Base-by-base conservation (phyloP, 1,140 invertebrate species). In the Pachypeltis micranthus region DNA sequence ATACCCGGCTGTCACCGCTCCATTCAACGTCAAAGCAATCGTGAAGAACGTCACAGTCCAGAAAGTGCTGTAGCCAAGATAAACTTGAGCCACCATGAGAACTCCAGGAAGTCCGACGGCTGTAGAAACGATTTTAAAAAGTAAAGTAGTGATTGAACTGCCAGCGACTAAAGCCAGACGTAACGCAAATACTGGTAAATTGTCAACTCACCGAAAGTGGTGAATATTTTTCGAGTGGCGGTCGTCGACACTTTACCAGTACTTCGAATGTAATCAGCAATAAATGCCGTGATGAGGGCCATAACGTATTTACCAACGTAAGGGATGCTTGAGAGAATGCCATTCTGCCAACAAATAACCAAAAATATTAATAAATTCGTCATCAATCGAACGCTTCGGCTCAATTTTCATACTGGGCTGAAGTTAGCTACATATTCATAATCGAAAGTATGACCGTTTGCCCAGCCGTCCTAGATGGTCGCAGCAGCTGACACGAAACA, bases 61-160 rank as follows among this genome's bases (percentile, higher is more conserved):
- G n/a, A 75, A 68, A 39, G 84, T 75, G 63, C 79, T 74, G 70
- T 82, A 83, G 64, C 83, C 82, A 28, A 85, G 74, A 66, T 85
- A 85, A n/a, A 82, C 81, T 66, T 86, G 83, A 16, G 80, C 68
- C 16, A 84, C 65, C 47, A 85, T 76, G 55, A 87, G 73, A 51
- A 85, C 66, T n/a, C 84, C 85, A 28, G 85, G 85, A 70, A 85
- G 72, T 61, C 86, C 80, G 79, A 86, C 84, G 64, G 84, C 84
- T 73, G 62, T 12, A 68, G 70, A 66, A 62, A 63, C 19, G 10
- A 44, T 23, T 12, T n/a, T n/a, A n/a, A n/a, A n/a, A n/a, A n/a
- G n/a, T n/a, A n/a, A n/a, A n/a, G n/a, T n/a, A n/a, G n/a, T n/a
- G n/a, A n/a, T n/a, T n/a, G n/a, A n/a, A n/a, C n/a, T 27, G 10